phyloP scores from a whole-genome alignment of 2,797 vertebrate genomes.

The Lophius americanus region DNA sequence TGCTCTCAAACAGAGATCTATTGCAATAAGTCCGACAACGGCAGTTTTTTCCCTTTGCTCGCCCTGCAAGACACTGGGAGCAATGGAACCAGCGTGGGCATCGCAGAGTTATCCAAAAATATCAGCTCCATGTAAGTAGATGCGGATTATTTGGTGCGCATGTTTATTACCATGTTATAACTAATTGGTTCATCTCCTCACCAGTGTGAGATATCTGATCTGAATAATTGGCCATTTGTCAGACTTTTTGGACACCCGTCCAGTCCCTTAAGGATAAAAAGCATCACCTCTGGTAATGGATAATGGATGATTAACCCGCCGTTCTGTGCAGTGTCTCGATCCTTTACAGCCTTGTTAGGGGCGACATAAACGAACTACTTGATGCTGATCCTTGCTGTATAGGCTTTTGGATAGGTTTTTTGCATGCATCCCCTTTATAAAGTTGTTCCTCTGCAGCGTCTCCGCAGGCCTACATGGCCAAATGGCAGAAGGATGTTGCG shows the following conservation, averaged over 20 bases:
- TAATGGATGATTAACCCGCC: conserved; percentile 20
- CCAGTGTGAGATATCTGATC: conserved; percentile 23
- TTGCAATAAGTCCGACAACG: conserved; percentile 96
- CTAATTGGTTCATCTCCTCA: conserved; percentile 47
- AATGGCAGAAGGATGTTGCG: conserved; percentile 60
- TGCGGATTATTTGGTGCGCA: conserved; percentile 42
- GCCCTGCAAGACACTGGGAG: conserved; percentile 89
- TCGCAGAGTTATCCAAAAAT: conserved; percentile 96
- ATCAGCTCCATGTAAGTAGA: conserved; percentile 95
- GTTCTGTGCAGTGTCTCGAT: conserved; percentile 6
- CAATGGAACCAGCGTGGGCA: conserved; percentile 90
- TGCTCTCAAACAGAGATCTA: conserved; percentile 96
- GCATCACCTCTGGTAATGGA: neutral
- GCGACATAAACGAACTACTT: conserved; percentile 24
- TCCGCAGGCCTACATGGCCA: conserved; percentile 62
- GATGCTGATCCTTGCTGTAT: conserved; percentile 4
- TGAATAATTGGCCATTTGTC: conserved; percentile 40
- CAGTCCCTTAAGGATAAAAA: conserved; percentile 1
- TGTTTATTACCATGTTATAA: neutral
- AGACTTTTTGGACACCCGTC: conserved; percentile 44
- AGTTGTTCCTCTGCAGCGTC: conserved; percentile 69
- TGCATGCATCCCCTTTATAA: conserved; percentile 39
- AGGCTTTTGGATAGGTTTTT: neutral
- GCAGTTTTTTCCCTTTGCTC: conserved; percentile 95
- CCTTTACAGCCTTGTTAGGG: conserved; percentile 4